Percentiles rank a stretch among this genome's conserved stretches.
Evolutionary conservation across 2,797 vertebrate species (phyloP).

Genomic region (Myotis findleyi): DNA sequence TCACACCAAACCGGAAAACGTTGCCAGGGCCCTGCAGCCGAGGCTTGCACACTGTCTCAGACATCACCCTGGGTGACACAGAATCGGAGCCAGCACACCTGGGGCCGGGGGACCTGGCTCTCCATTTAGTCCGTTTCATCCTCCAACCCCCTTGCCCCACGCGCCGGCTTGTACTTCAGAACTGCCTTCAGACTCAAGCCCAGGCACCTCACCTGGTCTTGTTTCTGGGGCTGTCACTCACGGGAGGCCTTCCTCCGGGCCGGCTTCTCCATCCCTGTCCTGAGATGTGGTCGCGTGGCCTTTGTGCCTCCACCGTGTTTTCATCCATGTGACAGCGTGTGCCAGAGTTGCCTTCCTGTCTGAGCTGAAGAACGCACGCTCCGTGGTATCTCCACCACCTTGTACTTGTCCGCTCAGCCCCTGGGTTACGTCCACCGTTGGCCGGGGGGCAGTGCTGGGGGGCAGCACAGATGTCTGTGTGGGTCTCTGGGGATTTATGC

Average conservation of each 20-base stretch:
- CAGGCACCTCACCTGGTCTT: not conserved
- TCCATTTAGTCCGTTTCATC: not conserved
- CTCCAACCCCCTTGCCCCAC: not conserved
- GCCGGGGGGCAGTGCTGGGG: not conserved
- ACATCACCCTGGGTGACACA: not conserved
- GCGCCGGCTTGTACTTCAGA: not conserved
- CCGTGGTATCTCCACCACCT: rapidly evolving
- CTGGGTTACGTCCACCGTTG: not conserved
- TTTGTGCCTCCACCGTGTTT: not conserved
- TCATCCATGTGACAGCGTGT: not conserved
- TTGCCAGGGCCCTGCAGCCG: not conserved
- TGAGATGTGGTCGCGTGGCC: not conserved
- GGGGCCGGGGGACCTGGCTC: not conserved
- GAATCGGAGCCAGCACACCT: not conserved
- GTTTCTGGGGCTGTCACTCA: not conserved
- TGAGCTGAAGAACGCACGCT: not conserved
- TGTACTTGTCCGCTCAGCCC: not conserved
- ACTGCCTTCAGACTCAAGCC: not conserved
- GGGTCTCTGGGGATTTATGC: not conserved
- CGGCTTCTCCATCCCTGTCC: not conserved
- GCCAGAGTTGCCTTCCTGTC: not conserved
- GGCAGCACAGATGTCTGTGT: not conserved
- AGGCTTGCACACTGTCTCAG: not conserved
- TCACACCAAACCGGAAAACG: not conserved
- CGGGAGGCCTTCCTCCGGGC: not conserved